A percentile compares a stretch with the other conserved stretches of the same genome.
Conservation (phyloP, 2,113 vertebrate species). For the Odontophorus gujanensis region DNA sequence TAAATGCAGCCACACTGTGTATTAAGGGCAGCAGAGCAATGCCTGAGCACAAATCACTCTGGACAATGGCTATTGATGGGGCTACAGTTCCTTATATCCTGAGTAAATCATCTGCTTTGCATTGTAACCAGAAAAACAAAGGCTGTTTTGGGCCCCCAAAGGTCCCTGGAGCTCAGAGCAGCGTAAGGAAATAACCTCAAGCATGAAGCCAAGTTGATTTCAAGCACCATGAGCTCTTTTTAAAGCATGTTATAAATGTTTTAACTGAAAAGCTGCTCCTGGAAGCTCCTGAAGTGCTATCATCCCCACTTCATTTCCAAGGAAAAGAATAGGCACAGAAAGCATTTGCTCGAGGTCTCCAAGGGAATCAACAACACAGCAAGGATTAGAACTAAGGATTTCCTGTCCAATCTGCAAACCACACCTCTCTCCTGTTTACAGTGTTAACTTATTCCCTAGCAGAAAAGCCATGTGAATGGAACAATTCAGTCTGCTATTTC, state of each 20-base stretch:
- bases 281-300: background rate
- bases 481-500: constrained; percentile 63
- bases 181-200: background rate
- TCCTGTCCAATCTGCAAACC: constrained; percentile 65
- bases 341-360: constrained; percentile 27
- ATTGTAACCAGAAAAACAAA: background rate
- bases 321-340: background rate
- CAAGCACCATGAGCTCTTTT: background rate
- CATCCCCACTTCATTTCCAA: background rate
- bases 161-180: background rate
- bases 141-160: background rate
- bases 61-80: background rate
- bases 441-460: constrained; percentile 47
- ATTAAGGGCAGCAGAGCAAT: background rate
- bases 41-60: background rate
- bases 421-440: constrained; percentile 75
- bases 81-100: background rate
- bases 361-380: constrained; percentile 41
- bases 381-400: constrained; percentile 67
- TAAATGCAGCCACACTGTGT: background rate
- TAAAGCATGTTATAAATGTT: background rate
- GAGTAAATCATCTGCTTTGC: background rate
- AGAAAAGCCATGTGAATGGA: constrained; percentile 67
- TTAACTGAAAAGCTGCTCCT: background rate
- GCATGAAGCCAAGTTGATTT: background rate